phyloP scores from a whole-genome alignment of 2,113 vertebrate genomes.

The Cebidichthys violaceus region DNA sequence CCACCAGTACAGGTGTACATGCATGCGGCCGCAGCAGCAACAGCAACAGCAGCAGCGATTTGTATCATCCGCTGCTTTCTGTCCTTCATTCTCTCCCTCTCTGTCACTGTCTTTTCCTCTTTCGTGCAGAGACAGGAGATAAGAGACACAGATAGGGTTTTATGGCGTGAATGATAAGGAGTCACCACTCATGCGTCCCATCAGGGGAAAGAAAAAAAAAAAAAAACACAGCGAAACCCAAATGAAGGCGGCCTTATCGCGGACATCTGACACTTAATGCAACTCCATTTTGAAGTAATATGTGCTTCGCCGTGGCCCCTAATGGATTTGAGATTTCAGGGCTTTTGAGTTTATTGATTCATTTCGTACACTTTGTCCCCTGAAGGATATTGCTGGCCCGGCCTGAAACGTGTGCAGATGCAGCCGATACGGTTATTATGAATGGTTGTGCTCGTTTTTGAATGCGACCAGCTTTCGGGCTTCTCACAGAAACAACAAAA shows the following conservation, averaged over 20 bases:
- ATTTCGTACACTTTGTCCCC: slow-evolving; percentile 71
- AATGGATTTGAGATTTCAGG: slow-evolving; percentile 75
- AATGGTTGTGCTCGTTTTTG: slow-evolving; percentile 47
- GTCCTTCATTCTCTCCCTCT: slow-evolving; percentile 64
- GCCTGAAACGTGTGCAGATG: slow-evolving; percentile 54
- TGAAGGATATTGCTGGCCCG: slow-evolving; percentile 65
- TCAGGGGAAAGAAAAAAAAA: slow-evolving; percentile 33
- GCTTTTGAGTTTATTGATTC: slow-evolving; percentile 75
- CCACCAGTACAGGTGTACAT: slow-evolving; percentile 73
- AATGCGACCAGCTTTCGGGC: background rate
- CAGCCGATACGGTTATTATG: slow-evolving; percentile 63
- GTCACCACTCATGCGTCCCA: slow-evolving; percentile 68
- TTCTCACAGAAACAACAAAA: background rate
- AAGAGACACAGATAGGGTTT: slow-evolving; percentile 75
- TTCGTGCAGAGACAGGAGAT: slow-evolving; percentile 70
- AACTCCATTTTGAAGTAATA: slow-evolving; percentile 75
- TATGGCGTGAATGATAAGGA: slow-evolving; percentile 78
- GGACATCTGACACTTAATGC: slow-evolving; percentile 77
- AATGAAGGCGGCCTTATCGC: slow-evolving; percentile 77
- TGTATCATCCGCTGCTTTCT: slow-evolving; percentile 64
- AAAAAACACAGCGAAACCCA: slow-evolving; percentile 59
- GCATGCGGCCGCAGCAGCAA: slow-evolving; percentile 64
- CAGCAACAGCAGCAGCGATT: slow-evolving; percentile 58
- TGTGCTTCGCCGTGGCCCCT: slow-evolving; percentile 57
- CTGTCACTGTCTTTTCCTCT: slow-evolving; percentile 65